phyloP scores from a whole-genome alignment of 2,888 invertebrate species.

The Eupeodes latifasciatus region DNA sequence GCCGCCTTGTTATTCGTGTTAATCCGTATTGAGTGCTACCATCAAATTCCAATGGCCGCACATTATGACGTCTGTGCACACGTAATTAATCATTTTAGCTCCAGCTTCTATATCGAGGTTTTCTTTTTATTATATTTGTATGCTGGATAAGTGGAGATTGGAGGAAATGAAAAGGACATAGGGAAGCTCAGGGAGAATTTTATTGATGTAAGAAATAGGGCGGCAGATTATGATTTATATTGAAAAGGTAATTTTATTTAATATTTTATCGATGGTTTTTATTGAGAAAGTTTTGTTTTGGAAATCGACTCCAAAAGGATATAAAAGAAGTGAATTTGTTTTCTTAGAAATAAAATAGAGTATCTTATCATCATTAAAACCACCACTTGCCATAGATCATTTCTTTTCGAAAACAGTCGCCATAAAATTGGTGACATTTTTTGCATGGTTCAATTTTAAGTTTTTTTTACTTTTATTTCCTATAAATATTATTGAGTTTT shows the following conservation, averaged over 20 bases:
- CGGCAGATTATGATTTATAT: constrained; percentile 46
- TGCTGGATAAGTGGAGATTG: too few relatives aligned
- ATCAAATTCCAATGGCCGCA: constrained; percentile 75
- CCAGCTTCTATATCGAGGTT: neutral
- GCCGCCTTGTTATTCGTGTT: constrained; percentile 56
- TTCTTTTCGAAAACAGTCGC: too few relatives aligned
- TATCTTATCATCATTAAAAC: too few relatives aligned
- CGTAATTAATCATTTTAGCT: constrained; percentile 71
- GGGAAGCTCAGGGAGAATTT: neutral
- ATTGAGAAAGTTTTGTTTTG: constrained; percentile 17
- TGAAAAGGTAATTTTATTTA: constrained; percentile 20
- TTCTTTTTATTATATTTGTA: neutral
- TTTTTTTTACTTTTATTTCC: neutral
- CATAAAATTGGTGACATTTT: too few relatives aligned
- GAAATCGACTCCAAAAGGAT: neutral
- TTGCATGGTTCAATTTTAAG: too few relatives aligned
- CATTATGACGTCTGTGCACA: constrained; percentile 73
- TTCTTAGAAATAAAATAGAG: neutral
- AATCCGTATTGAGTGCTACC: constrained; percentile 71
- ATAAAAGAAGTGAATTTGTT: neutral
- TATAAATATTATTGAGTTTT: too few relatives aligned
- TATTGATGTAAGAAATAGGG: constrained; percentile 24
- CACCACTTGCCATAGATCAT: too few relatives aligned
- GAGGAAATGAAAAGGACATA: too few relatives aligned
- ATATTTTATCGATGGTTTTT: constrained; percentile 27